Percentiles rank a stretch among this genome's conserved stretches.
phyloP scores from a whole-genome alignment of 2,797 vertebrate species.

The Parauchenoglanis ngamensis region DNA sequence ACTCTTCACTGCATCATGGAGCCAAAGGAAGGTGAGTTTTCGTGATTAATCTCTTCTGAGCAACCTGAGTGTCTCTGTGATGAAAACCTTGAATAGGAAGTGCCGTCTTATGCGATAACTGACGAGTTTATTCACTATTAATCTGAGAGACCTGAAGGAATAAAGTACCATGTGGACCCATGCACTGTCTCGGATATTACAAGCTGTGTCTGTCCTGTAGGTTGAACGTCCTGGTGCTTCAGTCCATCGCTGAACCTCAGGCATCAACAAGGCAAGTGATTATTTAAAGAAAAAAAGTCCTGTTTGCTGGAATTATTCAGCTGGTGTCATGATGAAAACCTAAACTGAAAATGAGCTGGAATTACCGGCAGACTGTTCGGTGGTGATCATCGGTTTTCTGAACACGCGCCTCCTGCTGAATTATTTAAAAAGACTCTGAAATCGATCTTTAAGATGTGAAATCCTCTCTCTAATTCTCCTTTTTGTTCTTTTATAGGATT shows the following conservation, averaged over 20 bases:
- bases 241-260: neutral
- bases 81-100: conserved; percentile 79
- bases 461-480: neutral
- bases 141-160: conserved; percentile 60
- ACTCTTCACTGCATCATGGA: neutral
- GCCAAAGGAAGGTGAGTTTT: neutral
- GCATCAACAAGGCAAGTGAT: neutral
- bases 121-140: conserved; percentile 67
- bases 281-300: too few relatives aligned
- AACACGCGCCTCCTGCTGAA: neutral
- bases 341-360: conserved; percentile 60
- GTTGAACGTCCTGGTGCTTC: neutral
- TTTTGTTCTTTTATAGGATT: neutral
- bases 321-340: conserved; percentile 53
- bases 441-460: neutral
- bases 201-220: neutral
- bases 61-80: conserved; percentile 53
- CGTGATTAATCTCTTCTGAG: neutral
- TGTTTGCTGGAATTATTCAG: neutral
- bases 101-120: conserved; percentile 82
- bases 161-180: neutral
- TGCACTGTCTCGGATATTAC: neutral
- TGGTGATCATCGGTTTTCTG: conserved; percentile 59
- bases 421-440: neutral
- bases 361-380: conserved; percentile 61